A percentile compares a stretch with the other conserved stretches of the same genome.
Conservation (phyloP, 2,113 vertebrate genomes). For the Megalops atlanticus region DNA sequence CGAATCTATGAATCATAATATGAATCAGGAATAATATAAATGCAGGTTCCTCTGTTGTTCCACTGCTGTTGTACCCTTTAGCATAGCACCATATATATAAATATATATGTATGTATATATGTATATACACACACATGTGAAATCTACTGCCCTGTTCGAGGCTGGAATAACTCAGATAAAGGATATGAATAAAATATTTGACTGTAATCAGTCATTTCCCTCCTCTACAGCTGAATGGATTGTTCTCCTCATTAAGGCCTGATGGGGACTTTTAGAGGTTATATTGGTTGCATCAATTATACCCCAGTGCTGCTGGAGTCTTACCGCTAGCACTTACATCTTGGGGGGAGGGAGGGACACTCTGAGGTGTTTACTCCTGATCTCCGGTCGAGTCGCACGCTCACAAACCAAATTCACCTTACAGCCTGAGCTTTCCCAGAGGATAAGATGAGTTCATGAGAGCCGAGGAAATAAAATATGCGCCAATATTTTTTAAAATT, state of each 20-base stretch:
- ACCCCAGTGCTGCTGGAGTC: constrained; percentile 9
- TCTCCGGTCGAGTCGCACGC: too few species aligned
- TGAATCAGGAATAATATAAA: too few species aligned
- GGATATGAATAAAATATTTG: constrained; percentile 32
- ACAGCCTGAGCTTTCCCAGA: not conserved
- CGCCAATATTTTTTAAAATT: not conserved
- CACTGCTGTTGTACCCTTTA: not conserved
- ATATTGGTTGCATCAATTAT: constrained; percentile 38
- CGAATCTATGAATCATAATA: too few species aligned
- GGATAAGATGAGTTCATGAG: not conserved
- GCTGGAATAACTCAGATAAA: constrained; percentile 22
- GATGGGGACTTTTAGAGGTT: constrained; percentile 33
- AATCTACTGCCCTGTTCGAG: too few species aligned
- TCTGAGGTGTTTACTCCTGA: not conserved
- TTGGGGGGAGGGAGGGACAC: not conserved
- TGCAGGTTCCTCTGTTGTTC: too few species aligned
- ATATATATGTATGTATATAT: not conserved
- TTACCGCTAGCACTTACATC: not conserved
- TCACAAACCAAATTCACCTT: too few species aligned
- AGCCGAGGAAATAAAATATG: constrained; percentile 20
- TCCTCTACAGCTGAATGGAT: constrained; percentile 19
- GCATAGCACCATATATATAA: not conserved
- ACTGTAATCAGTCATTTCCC: constrained; percentile 14
- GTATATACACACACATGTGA: too few species aligned
- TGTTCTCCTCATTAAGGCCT: constrained; percentile 37